Evolutionary conservation across 1,140 invertebrate genomes (phyloP).

Genomic region (Olivierus martensii): DNA sequence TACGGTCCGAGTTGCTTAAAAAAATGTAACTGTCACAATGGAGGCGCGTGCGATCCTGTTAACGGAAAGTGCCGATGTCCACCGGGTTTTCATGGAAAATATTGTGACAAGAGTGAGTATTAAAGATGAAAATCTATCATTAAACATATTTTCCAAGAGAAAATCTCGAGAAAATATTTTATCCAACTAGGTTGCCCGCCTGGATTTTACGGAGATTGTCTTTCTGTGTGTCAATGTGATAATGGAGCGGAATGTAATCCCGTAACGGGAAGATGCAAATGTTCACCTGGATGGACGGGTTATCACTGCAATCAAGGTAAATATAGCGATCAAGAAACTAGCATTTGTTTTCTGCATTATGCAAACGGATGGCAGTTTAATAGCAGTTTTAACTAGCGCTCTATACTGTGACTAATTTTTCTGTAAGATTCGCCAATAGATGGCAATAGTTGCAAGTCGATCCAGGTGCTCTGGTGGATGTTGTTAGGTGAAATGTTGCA

Average conservation of each 20-base stretch:
- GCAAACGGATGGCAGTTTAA: too few relatives aligned
- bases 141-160: too few relatives aligned
- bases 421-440: too few relatives aligned
- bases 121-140: too few relatives aligned
- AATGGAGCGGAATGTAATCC: constrained; percentile 68
- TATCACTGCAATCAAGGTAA: constrained; percentile 42
- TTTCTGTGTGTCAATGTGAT: constrained; percentile 64
- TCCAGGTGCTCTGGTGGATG: too few relatives aligned
- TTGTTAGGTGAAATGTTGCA: too few relatives aligned
- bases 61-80: constrained; percentile 48
- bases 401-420: too few relatives aligned
- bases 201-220: constrained; percentile 68
- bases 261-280: constrained; percentile 60
- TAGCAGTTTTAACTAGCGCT: too few relatives aligned
- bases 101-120: constrained; percentile 13
- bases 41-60: constrained; percentile 61
- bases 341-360: too few relatives aligned
- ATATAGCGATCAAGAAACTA: background rate
- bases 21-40: constrained; percentile 84
- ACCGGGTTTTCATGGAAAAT: constrained; percentile 10
- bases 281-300: constrained; percentile 70
- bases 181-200: constrained; percentile 41
- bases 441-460: too few relatives aligned
- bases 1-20: constrained; percentile 66
- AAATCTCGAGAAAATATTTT: too few relatives aligned